Base-by-base conservation (phyloP, 1,140 invertebrate species). In the Pantala flavescens region DNA sequence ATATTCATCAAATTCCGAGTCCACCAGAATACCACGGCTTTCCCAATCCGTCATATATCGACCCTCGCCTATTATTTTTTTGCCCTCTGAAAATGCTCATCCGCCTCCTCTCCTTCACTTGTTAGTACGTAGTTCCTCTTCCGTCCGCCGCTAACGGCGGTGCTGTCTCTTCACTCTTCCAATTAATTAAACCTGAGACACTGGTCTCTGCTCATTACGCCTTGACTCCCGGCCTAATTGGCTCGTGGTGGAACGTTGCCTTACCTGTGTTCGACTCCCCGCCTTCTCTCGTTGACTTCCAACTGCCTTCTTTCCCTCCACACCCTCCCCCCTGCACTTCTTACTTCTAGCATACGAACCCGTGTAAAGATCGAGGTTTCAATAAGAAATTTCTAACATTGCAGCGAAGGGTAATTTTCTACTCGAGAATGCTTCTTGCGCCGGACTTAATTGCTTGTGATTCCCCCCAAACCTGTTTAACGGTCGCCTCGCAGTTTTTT, bases 171-270 rank as follows among this genome's bases (percentile, higher is more conserved):
- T 16, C 49, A 21, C 49, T 63, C 49, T 19, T 63, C 49, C 49
- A 63, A 63, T 63, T 63, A 63, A 63, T 63, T 63, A 63, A 63
- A 63, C 49, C n/a, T 21, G 49, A 63, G 49, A 63, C 49, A 63
- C 49, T 21, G 49, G 49, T 63, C 49, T 63, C 49, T 63, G 49
- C 49, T 63, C 49, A 63, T 63, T 63, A 63, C 49, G 49, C 49
- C 49, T 63, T 63, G 49, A 63, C 49, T 63, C 49, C 49, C 49
- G 12, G 49, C 49, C 49, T 63, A 63, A 63, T 63, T 63, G 49
- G 49, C 49, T 21, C 49, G 49, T 63, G 49, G 49, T 63, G 49
- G 49, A 63, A 63, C 49, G 49, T 12, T 3, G 49, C 16, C 49
- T 63, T 63, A 63, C 49, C 49, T 63, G 49, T 63, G 49, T 63